phyloP scores from a whole-genome alignment of 1,140 invertebrate species.

The Trypoxylus dichotomus region DNA sequence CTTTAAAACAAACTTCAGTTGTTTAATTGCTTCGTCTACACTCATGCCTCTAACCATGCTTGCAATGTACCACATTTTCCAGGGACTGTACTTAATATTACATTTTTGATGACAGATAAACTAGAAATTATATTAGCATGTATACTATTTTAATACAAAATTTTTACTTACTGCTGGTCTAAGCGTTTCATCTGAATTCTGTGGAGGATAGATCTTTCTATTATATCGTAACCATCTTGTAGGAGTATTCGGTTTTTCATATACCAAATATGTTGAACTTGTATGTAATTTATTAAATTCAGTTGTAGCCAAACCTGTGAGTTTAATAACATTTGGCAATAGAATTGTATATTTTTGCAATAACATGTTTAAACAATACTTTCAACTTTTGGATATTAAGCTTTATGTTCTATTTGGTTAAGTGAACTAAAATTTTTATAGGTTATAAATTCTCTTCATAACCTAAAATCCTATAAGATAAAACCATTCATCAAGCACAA shows the following conservation, averaged over 20 bases:
- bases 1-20: conserved; percentile 79
- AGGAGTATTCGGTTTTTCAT: conserved; percentile 44
- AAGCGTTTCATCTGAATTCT: conserved; percentile 69
- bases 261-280: conserved; percentile 8
- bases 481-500: too few relatives aligned
- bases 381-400: too few relatives aligned
- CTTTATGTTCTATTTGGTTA: too few relatives aligned
- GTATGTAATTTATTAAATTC: conserved; percentile 26
- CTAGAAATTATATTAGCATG: conserved; percentile 58
- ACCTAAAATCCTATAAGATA: too few relatives aligned
- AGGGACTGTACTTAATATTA: conserved; percentile 87
- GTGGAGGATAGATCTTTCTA: conserved; percentile 77
- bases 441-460: too few relatives aligned
- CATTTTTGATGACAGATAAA: conserved; percentile 81
- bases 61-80: conserved; percentile 92
- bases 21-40: conserved; percentile 91
- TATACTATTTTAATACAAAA: conserved; percentile 29
- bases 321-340: not conserved
- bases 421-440: too few relatives aligned
- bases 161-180: conserved; percentile 75
- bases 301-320: not conserved
- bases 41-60: conserved; percentile 85
- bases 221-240: conserved; percentile 67
- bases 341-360: not conserved
- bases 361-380: too few relatives aligned